Base-by-base conservation (phyloP, 2,113 vertebrate species). In the Lasiurus borealis region DNA sequence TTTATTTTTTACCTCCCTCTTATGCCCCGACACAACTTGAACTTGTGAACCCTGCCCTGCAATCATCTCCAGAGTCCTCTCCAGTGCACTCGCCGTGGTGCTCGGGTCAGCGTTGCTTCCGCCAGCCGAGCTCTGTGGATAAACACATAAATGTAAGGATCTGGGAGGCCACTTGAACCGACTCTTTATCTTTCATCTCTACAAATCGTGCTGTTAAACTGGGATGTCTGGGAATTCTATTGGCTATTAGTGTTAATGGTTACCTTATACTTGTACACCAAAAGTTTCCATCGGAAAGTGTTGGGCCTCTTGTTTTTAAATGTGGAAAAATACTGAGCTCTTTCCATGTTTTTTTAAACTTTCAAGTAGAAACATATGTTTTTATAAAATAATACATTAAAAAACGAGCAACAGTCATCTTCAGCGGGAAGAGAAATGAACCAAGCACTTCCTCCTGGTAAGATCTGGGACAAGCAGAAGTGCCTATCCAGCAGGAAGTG, bases 61-160 rank as follows among this genome's bases (percentile, higher is more conserved):
- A 1, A 29, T 0, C 0, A 11, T 2, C 87, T 93, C 80, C 34
- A 0, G 7, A 2, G 0, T 3, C 18, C 7, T 14, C 54, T 25
- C 73, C 71, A 40, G 15, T 68, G 15, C 31, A 44, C 0, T 64
- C 62, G 29, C 73, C 15, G 25, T 6, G 8, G 50, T 0, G 29
- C 54, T 94, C 46, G 1, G 94, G 14, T 98, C 96, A 99, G 85
- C 98, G 98, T 84, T 98, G 98, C 92, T 98, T 99, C 19, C 98
- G 98, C 99, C 76, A 98, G 98, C 11, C 59, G 2, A 48, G 97
- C 95, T 96, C 99, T 99, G 97, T 50, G 94, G 95, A 83, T 10
- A 90, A 71, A 97, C 2, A 80, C 50, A 96, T 2, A 86, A 80
- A 69, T 0, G 4, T 96, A 40, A 96, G 86, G 86, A 7, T 34